Evolutionary conservation across 2,888 invertebrate genomes (phyloP), one percentile per base, ranked within the genome.

Genomic region (Erpobdella octoculata): DNA sequence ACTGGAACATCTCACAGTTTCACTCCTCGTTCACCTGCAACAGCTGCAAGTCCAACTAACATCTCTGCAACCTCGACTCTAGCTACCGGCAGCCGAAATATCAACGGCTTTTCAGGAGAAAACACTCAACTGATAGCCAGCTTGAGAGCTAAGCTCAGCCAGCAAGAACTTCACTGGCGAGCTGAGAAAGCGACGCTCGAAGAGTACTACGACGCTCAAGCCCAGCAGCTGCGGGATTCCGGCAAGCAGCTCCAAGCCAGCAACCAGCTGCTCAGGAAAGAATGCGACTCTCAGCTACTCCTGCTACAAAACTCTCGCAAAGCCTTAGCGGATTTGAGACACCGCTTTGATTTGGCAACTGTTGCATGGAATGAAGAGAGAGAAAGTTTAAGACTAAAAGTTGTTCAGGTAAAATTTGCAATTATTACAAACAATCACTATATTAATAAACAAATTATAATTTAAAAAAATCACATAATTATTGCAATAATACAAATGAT

Each of bases 341-440:
- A 74, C 66, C 61, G 75, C 21, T 76, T 77, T 65, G 76, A 76
- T 64, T 28, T 66, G 25, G 71, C 67, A 2, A 73, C 78, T 70
- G 73, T 75, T 1, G 73, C 78, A 25, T 79, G 79, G 78, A 78
- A 79, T 31, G 79, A 80, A 5, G 81, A 82, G 65, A 78, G 77
- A 61, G 74, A 73, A 5, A 38, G 31, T 12, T 59, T 73, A 25
- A 37, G 64, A 25, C 53, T 38, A 9, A 41, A 71, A 33, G 25
- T 48, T n/a, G 35, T 28, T 35, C 64, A 70, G 65, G 72, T 72
- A 48, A 6, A 9, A n/a, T 35, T 8, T 21, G 59, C 59, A 15
- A 8, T n/a, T n/a, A n/a, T n/a, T n/a, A 18, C 46, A 41, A 41
- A 41, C n/a, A n/a, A n/a, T n/a, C n/a, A 15, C n/a, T 41, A 41